phyloP scores from a whole-genome alignment of 2,797 vertebrate genomes.

The Chelonia mydas region DNA sequence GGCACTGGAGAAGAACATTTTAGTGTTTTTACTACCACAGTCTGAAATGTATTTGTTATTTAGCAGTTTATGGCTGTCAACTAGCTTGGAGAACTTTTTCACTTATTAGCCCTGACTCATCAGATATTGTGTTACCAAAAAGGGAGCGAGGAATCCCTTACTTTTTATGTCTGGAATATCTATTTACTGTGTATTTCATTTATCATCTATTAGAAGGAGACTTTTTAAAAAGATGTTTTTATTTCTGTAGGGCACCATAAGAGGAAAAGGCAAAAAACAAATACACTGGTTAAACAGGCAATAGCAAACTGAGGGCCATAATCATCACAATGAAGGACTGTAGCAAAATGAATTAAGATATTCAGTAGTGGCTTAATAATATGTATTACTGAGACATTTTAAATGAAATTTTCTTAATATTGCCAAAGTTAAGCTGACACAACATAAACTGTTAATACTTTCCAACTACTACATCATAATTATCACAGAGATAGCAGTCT shows the following conservation, averaged over 20 bases:
- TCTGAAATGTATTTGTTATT: not conserved
- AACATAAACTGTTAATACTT: not conserved
- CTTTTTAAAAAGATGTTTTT: not conserved
- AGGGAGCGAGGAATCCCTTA: not conserved
- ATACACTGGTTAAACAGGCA: not conserved
- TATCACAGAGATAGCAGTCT: not conserved
- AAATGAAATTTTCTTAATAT: not conserved
- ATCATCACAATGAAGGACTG: not conserved
- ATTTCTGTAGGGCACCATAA: not conserved
- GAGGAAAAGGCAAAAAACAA: not conserved
- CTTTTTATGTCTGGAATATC: fast-evolving
- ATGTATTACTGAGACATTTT: not conserved
- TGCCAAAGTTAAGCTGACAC: not conserved
- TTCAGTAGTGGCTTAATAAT: not conserved
- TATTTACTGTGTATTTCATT: not conserved
- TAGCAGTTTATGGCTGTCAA: not conserved
- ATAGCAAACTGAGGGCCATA: not conserved
- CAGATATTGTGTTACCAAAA: not conserved
- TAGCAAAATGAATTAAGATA: not conserved
- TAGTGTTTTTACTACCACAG: not conserved
- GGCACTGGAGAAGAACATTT: not conserved
- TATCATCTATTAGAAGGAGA: not conserved
- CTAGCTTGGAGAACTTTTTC: not conserved
- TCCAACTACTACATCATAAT: not conserved
- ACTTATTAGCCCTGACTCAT: not conserved